Base-by-base conservation (phyloP, 2,888 invertebrate species). In the Eilema depressum region DNA sequence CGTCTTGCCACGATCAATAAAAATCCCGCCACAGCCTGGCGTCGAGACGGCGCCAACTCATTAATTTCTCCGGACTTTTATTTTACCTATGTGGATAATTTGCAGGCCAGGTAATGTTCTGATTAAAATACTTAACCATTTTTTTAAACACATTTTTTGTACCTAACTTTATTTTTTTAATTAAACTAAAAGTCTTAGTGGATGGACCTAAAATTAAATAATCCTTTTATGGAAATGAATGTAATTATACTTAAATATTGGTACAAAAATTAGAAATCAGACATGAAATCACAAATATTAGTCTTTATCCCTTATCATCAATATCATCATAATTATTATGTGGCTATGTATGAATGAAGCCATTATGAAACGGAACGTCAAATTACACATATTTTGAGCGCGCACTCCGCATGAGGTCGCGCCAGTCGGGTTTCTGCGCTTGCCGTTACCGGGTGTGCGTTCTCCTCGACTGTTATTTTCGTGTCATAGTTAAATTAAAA, bases 381-480 rank as follows among this genome's bases (percentile, higher is more conserved):
- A 79, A 71, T 78, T 80, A 80, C 79, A 89, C 82, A 82, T 89
- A 90, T 90, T 90, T 91, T 89, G 83, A 88, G 82, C 76, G 78
- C 73, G 78, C 80, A 74, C 14, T n/a, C 86, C 90, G 88, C 88
- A 75, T 88, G 92, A 89, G 86, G 89, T 87, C 87, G 88, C 88
- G 76, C 74, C 84, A 95, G 95, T 95, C 94, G 95, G 95, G 94
- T 95, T 95, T 95, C 91, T 92, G 91, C 92, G 92, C 90, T 94
- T 88, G 91, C 85, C 86, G 90, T 91, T 88, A 85, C 82, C 73
- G 87, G 91, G 88, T 91, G 93, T 91, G 83, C 84, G 88, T 88
- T 81, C 82, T 81, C 86, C 86, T 91, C 89, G 90, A 88, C 91
- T 92, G 90, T 85, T 85, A 65, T 81, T 86, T 88, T 92, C 93